Conservation (phyloP, 2,888 invertebrate genomes). For the Meandrusa payeni region DNA sequence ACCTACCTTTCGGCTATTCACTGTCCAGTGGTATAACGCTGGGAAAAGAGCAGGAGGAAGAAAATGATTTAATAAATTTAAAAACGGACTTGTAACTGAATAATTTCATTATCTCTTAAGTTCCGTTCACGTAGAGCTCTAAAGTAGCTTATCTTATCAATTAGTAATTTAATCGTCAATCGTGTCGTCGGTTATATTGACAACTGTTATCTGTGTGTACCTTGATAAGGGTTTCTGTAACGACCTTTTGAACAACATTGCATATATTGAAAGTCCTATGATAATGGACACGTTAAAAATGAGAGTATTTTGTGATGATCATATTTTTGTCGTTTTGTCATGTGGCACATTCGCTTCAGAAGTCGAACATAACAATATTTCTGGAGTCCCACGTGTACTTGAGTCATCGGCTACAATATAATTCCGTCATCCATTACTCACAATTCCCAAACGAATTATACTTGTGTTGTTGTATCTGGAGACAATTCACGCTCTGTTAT, state of each 20-base stretch:
- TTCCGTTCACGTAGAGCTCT: neutral
- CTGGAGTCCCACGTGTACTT: slow-evolving; percentile 2
- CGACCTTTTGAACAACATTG: neutral
- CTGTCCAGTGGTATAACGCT: too few species aligned
- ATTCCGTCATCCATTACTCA: slow-evolving; percentile 10
- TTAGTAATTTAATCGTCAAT: slow-evolving; percentile 3
- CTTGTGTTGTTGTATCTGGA: slow-evolving; percentile 1
- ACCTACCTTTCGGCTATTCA: too few species aligned
- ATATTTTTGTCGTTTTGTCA: too few species aligned
- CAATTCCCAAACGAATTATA: neutral
- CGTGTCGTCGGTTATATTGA: neutral
- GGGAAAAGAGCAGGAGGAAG: too few species aligned
- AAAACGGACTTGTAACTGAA: neutral
- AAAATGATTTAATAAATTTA: too few species aligned
- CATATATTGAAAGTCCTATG: too few species aligned
- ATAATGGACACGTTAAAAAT: slow-evolving; percentile 6
- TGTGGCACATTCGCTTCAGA: neutral
- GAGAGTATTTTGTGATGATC: slow-evolving; percentile 1
- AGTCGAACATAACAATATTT: neutral
- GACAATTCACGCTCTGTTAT: neutral
- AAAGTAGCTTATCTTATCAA: slow-evolving; percentile 14
- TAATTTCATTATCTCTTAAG: neutral
- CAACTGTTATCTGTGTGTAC: slow-evolving; percentile 7
- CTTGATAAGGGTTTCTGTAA: neutral
- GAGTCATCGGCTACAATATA: slow-evolving; percentile 14